phyloP scores from a whole-genome alignment of 2,113 vertebrate genomes.

The Pygoscelis adeliae region DNA sequence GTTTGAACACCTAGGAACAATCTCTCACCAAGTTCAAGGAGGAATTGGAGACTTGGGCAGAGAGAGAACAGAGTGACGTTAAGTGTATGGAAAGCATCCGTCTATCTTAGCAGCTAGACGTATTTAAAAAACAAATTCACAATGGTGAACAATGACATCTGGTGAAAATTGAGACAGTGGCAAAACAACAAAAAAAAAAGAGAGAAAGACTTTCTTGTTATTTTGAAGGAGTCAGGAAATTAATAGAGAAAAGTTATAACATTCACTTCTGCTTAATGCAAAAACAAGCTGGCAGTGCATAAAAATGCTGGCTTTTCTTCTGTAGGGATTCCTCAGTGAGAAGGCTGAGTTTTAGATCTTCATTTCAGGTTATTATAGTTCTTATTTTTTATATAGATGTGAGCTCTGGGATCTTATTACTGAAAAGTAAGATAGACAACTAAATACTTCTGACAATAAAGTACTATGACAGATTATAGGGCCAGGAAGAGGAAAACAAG shows the following conservation, averaged over 20 bases:
- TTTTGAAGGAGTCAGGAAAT: neutral
- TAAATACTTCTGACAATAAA: neutral
- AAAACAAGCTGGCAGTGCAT: neutral
- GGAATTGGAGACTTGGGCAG: neutral
- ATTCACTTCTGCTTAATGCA: neutral
- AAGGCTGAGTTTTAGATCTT: neutral
- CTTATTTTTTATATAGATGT: neutral
- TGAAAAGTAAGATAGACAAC: neutral
- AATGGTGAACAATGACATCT: neutral
- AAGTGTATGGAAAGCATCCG: neutral
- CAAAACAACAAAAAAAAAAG: too few species aligned
- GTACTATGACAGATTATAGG: neutral
- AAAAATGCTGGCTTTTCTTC: neutral
- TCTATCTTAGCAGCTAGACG: neutral
- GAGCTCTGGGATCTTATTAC: slow-evolving; percentile 9
- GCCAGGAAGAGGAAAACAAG: neutral
- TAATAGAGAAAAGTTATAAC: neutral
- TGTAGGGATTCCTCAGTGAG: neutral
- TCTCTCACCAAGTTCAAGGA: neutral
- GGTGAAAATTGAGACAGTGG: neutral
- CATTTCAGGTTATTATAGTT: neutral
- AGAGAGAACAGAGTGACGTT: neutral
- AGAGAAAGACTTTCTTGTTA: neutral
- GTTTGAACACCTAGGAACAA: neutral
- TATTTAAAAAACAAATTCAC: neutral